Percentiles rank a stretch among this genome's conserved stretches.
Evolutionary conservation across 1,140 invertebrate genomes (phyloP).

Genomic region (Nautilus pompilius): DNA sequence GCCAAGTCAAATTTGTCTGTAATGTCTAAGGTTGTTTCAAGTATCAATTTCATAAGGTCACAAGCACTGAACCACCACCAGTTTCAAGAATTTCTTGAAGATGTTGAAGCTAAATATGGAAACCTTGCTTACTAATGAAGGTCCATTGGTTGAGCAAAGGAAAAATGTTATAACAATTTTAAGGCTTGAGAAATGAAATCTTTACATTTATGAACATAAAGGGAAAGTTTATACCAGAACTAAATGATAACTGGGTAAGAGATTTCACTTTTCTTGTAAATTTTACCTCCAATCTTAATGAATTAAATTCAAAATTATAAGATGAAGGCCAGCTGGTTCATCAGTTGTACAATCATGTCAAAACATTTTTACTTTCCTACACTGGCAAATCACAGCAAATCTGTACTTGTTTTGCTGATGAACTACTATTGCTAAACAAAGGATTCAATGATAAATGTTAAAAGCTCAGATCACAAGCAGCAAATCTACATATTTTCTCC

Average conservation of each 20-base stretch:
- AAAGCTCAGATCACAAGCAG: background rate
- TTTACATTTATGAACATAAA: no score
- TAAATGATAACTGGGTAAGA: no score
- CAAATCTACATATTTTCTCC: background rate
- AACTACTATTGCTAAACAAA: background rate
- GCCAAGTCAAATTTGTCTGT: background rate
- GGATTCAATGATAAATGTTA: background rate
- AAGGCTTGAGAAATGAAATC: no score
- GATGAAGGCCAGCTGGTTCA: background rate
- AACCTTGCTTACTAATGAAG: background rate
- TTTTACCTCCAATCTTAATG: no score
- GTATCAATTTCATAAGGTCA: background rate
- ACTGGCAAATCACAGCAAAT: background rate
- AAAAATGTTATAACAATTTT: background rate
- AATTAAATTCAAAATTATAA: no score
- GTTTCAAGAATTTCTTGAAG: background rate
- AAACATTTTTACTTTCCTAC: background rate
- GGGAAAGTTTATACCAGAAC: no score
- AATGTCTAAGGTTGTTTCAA: background rate
- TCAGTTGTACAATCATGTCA: background rate
- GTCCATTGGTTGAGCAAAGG: background rate
- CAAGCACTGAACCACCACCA: background rate
- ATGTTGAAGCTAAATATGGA: background rate
- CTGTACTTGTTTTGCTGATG: background rate
- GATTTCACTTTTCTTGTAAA: background rate